A percentile compares a stretch with the other conserved stretches of the same genome.
Conservation (phyloP, 2,797 vertebrate species). For the Ispidina picta region DNA sequence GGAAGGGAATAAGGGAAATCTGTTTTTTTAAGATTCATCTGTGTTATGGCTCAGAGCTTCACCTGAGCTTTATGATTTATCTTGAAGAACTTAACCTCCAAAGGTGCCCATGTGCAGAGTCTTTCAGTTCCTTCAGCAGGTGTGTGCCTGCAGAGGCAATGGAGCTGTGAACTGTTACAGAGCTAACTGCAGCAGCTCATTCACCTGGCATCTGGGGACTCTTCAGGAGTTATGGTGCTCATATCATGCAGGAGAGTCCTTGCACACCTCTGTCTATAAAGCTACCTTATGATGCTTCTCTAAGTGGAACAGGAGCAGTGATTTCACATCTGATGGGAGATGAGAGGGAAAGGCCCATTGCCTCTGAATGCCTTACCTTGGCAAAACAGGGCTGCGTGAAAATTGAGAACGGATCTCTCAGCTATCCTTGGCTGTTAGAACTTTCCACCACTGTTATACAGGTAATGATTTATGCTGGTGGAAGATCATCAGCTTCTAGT, state of each 20-base stretch:
- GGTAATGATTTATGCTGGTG: background rate
- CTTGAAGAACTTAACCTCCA: background rate
- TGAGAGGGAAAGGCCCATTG: slow-evolving; percentile 13
- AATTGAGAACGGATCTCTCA: slow-evolving; percentile 4
- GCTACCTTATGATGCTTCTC: slow-evolving; percentile 11
- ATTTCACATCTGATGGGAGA: slow-evolving; percentile 38
- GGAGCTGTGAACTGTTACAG: background rate
- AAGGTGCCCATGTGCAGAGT: background rate
- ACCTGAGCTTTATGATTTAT: background rate
- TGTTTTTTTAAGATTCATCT: background rate
- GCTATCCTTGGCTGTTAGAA: background rate
- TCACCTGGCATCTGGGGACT: background rate
- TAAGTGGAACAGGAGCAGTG: slow-evolving; percentile 10
- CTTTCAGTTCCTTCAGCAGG: background rate
- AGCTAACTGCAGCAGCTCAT: background rate
- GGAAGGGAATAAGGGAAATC: background rate
- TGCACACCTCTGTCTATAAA: slow-evolving; percentile 25
- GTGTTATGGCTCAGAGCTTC: background rate
- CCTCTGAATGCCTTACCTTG: slow-evolving; percentile 1
- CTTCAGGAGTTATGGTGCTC: slow-evolving; percentile 1
- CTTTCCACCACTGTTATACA: background rate
- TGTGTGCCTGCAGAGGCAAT: background rate
- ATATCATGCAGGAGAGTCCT: background rate
- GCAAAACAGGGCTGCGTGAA: background rate
- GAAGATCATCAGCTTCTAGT: background rate